Conservation (phyloP, 2,797 vertebrate species). For the Vireo griseus region DNA sequence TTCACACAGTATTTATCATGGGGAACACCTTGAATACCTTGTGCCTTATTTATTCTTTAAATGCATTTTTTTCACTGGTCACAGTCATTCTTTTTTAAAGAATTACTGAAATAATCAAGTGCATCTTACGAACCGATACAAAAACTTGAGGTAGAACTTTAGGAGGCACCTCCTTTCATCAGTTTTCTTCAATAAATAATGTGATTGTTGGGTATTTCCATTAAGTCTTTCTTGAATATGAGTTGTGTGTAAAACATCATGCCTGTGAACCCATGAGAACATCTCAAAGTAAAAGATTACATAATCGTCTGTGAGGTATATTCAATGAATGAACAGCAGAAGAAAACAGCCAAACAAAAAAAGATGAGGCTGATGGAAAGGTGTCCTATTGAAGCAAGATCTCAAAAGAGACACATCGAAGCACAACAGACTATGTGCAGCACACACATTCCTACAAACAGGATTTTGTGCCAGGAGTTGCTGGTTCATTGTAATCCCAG, state of each 20-base stretch:
- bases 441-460: background rate
- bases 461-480: background rate
- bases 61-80: background rate
- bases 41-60: background rate
- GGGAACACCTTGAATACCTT: background rate
- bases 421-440: background rate
- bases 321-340: background rate
- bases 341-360: background rate
- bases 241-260: background rate
- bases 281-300: background rate
- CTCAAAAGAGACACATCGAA: background rate
- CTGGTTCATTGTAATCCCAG: background rate
- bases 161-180: background rate
- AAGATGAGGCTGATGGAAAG: background rate
- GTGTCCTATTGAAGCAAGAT: background rate
- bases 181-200: background rate
- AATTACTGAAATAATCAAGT: background rate
- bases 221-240: background rate
- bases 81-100: background rate
- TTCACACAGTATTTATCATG: background rate
- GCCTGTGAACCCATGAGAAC: background rate
- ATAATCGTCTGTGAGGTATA: background rate
- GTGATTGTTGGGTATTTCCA: background rate
- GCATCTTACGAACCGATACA: accelerated
- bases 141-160: background rate